These are phyloP conservation scores for Lordiphosa andalusiaca DNA, from an alignment of 2,888 invertebrate genomes.

Conservation along the genomic window DNA sequence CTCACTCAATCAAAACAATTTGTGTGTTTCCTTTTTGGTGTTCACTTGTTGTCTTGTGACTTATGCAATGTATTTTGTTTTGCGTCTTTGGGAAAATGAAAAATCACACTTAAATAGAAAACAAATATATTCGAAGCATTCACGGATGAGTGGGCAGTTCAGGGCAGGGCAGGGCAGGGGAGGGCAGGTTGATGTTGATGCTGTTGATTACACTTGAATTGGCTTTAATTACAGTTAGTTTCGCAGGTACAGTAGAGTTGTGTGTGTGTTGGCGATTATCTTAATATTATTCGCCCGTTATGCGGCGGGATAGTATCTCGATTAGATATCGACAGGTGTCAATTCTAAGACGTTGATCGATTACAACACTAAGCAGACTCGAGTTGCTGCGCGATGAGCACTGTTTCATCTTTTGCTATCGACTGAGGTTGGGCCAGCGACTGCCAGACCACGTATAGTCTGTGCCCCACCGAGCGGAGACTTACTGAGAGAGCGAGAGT, in stretches of 20 bases:
- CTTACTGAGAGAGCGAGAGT: constrained; percentile 35
- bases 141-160: neutral
- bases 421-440: constrained; percentile 66
- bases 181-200: too few relatives aligned
- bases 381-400: constrained; percentile 76
- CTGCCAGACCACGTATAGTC: constrained; percentile 8
- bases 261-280: neutral
- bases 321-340: constrained; percentile 81
- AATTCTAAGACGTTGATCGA: constrained; percentile 80
- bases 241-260: constrained; percentile 1
- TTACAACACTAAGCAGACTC: constrained; percentile 78
- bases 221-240: constrained; percentile 4
- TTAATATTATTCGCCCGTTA: constrained; percentile 74
- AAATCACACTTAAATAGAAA: constrained; percentile 27
- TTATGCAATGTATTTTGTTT: constrained; percentile 65
- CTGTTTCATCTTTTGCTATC: constrained; percentile 80
- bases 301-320: constrained; percentile 79
- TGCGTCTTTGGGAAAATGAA: constrained; percentile 63
- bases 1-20: constrained; percentile 28
- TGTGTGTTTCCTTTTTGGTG: constrained; percentile 48
- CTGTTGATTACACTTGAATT: neutral
- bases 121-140: neutral
- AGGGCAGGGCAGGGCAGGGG: too few relatives aligned
- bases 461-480: constrained; percentile 11
- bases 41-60: constrained; percentile 35